These are phyloP conservation scores for Nesoenas mayeri DNA, from an alignment of 2,113 vertebrate species.

Conservation along the genomic window DNA sequence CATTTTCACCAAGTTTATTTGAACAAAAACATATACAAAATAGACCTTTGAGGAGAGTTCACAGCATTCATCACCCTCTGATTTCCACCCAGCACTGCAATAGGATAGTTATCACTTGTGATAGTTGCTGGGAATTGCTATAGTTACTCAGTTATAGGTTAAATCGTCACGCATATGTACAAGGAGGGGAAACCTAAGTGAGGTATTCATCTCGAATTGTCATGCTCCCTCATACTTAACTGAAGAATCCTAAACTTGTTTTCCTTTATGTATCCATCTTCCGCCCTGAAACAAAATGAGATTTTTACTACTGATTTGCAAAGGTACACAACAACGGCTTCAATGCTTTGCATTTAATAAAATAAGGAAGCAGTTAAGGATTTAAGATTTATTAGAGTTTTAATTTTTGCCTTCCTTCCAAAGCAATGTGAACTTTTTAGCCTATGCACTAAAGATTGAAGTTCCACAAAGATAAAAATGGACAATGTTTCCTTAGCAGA, in stretches of 20 bases:
- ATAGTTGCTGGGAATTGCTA: neutral
- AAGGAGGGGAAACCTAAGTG: neutral
- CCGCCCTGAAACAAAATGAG: neutral
- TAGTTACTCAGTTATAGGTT: neutral
- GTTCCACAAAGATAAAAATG: slow-evolving; percentile 35
- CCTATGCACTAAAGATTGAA: neutral
- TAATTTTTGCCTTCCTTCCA: neutral
- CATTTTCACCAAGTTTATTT: neutral
- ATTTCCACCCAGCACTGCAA: rapidly evolving
- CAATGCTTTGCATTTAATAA: neutral
- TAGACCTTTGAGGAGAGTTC: neutral
- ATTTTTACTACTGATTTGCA: neutral
- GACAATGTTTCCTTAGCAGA: slow-evolving; percentile 44
- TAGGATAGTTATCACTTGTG: neutral
- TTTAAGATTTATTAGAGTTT: neutral
- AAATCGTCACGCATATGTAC: neutral
- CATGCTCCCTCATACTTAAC: neutral
- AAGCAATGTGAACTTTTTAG: slow-evolving; percentile 4
- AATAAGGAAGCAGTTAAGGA: neutral
- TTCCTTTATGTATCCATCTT: neutral
- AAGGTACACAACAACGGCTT: neutral
- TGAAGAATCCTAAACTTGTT: neutral
- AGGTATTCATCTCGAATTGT: neutral
- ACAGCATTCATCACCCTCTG: neutral
- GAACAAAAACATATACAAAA: neutral